A percentile compares a stretch with the other conserved stretches of the same genome.
Conservation (phyloP, 2,888 invertebrate genomes). For the Drosophila diplacantha region DNA sequence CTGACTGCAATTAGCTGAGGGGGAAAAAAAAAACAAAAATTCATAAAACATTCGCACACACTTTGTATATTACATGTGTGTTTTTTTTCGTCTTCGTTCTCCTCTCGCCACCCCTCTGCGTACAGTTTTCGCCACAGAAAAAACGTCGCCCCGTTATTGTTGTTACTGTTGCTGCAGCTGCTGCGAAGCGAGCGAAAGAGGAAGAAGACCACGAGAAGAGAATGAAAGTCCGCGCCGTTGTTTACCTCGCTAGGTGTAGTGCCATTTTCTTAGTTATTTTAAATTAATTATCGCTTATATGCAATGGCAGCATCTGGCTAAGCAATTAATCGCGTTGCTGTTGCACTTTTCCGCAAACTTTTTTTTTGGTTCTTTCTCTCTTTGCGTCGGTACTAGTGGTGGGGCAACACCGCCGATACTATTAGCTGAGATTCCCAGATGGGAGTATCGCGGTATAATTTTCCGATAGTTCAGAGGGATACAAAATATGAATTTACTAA, state of each 20-base stretch:
- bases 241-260: conserved; percentile 29
- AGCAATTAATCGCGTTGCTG: conserved; percentile 28
- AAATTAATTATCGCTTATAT: conserved; percentile 38
- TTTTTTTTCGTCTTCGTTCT: conserved; percentile 28
- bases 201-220: conserved; percentile 39
- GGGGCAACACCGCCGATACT: conserved; percentile 1
- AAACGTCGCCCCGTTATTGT: conserved; percentile 57
- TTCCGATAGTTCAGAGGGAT: neutral
- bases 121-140: conserved; percentile 69
- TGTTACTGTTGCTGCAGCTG: conserved; percentile 35
- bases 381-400: conserved; percentile 13
- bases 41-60: conserved; percentile 29
- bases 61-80: conserved; percentile 27
- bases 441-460: neutral
- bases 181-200: conserved; percentile 57
- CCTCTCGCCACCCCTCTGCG: conserved; percentile 45
- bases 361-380: conserved; percentile 65
- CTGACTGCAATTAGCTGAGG: conserved; percentile 61
- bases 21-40: conserved; percentile 29
- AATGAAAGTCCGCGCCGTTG: conserved; percentile 37
- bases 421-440: neutral
- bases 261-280: conserved; percentile 31
- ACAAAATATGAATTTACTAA: neutral
- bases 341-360: conserved; percentile 72
- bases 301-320: conserved; percentile 46